Evolutionary conservation across 2,888 invertebrate genomes (phyloP), one percentile per base, ranked within the genome.

Genomic region (Corythucha ciliata): DNA sequence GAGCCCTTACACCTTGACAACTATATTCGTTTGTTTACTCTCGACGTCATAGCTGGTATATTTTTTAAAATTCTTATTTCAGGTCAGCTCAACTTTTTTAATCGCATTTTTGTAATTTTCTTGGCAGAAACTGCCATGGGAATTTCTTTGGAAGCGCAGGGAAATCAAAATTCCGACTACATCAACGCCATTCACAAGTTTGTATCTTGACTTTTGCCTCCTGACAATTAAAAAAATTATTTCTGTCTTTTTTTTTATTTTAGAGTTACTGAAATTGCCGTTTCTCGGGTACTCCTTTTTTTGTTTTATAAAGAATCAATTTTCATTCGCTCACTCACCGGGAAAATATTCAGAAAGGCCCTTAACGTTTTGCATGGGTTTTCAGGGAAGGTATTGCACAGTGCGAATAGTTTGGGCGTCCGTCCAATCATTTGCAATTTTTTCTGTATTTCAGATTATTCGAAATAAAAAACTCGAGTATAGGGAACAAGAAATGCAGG

Each of bases 81-180:
- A n/a, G 12, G 8, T 29, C 29, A 29, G 29, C 29, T 29, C 29
- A 10, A 10, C 12, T 8, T 12, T 29, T 29, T 29, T 12, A 10
- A 29, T 29, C 12, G n/a, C 12, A 29, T 29, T 29, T 29, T 29
- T 29, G n/a, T n/a, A n/a, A 14, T 14, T 33, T 16, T 48, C 42
- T 46, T 66, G 66, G 52, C 65, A 78, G 82, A 83, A 65, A 79
- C 82, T 2, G 80, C 81, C 1, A 82, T 83, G 83, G 83, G 83
- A 1, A 72, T 76, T 53, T 70, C 72, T 40, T 74, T 82, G 65
- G 70, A 76, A 49, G 74, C 76, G 0, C 76, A 77, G 61, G 70
- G 71, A 34, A 68, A 70, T 0, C 67, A 68, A 0, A 73, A 78
- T 48, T 73, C 74, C 0, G 72, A 74, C 14, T 81, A 79, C 65